Percentiles rank a stretch among this genome's conserved stretches.
Evolutionary conservation across 1,140 invertebrate species (phyloP).

Genomic region (Aradophagus sp.): DNA sequence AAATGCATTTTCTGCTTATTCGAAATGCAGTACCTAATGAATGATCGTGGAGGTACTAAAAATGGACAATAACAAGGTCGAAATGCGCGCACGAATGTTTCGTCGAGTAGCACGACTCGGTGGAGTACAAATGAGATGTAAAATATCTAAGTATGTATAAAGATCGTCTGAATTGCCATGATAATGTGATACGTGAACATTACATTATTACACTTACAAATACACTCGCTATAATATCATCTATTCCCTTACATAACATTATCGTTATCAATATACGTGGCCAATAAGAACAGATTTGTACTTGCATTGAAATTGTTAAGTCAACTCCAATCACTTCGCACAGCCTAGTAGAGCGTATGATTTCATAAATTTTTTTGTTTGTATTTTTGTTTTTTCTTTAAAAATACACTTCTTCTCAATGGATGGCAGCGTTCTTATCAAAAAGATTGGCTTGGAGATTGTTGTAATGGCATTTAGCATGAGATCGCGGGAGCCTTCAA

Average conservation of each 20-base stretch:
- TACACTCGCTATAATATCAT: constrained; percentile 71
- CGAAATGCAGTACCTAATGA: constrained; percentile 44
- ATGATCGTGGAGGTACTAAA: constrained; percentile 31
- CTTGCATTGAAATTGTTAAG: constrained; percentile 76
- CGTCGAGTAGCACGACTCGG: constrained; percentile 30
- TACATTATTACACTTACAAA: constrained; percentile 71
- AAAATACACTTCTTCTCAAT: constrained; percentile 73
- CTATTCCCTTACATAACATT: constrained; percentile 73
- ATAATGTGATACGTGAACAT: constrained; percentile 52
- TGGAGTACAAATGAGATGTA: constrained; percentile 45
- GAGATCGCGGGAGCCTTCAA: constrained; percentile 57
- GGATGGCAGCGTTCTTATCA: constrained; percentile 75
- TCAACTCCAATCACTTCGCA: constrained; percentile 75
- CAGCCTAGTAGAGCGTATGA: constrained; percentile 75
- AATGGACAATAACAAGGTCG: constrained; percentile 34
- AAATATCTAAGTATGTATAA: constrained; percentile 42
- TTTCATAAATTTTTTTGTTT: constrained; percentile 70
- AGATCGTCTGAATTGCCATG: constrained; percentile 40
- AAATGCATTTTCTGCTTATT: constrained; percentile 49
- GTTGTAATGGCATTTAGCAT: constrained; percentile 74
- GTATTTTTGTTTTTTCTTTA: constrained; percentile 69
- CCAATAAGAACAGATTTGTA: constrained; percentile 76
- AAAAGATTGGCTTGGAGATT: constrained; percentile 72
- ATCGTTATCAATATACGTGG: constrained; percentile 75
- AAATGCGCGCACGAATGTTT: constrained; percentile 41